Evolutionary conservation across 2,888 invertebrate genomes (phyloP).

Genomic region (Athalia cordata): DNA sequence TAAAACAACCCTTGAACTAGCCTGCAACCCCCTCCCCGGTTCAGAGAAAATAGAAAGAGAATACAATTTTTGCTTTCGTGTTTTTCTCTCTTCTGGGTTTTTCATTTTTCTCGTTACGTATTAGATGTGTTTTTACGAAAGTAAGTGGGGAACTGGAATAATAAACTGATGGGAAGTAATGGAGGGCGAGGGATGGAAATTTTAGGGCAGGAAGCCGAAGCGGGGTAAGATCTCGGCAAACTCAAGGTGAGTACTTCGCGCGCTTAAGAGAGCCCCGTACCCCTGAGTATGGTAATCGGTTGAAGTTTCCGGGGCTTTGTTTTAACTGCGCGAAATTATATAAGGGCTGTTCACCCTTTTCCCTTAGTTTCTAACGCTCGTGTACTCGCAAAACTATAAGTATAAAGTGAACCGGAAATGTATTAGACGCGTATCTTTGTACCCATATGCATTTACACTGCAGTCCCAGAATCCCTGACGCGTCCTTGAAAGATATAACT

Average conservation of each 20-base stretch:
- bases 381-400: not conserved
- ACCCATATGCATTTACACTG: too few relatives aligned
- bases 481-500: not conserved
- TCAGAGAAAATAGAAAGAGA: not conserved
- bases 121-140: not conserved
- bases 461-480: too few relatives aligned
- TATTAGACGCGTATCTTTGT: too few relatives aligned
- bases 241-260: not conserved
- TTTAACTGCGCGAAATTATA: slow-evolving; percentile 13
- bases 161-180: too few relatives aligned
- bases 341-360: not conserved
- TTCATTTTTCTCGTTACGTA: not conserved
- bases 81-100: not conserved
- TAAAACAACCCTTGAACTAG: slow-evolving; percentile 55
- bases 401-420: too few relatives aligned
- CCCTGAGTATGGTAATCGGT: slow-evolving; percentile 19
- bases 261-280: not conserved
- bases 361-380: not conserved
- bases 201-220: too few relatives aligned
- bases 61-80: not conserved
- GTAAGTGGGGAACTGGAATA: not conserved
- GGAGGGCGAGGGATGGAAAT: too few relatives aligned
- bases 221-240: not conserved
- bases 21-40: not conserved
- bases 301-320: slow-evolving; percentile 7